Conservation (phyloP, 2,113 vertebrate species). For the Turnix velox region DNA sequence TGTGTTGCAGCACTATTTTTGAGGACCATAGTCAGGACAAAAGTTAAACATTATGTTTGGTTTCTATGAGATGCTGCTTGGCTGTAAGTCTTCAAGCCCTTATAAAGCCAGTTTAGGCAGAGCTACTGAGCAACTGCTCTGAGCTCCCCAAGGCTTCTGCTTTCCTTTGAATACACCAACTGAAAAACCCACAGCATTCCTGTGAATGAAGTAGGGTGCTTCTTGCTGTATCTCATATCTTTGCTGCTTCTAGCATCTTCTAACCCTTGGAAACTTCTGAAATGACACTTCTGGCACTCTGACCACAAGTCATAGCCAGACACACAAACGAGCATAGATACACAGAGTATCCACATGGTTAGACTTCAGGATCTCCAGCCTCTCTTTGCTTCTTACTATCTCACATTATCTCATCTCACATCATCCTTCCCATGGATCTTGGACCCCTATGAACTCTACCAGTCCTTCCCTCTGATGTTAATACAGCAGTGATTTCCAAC, state of each 20-base stretch:
- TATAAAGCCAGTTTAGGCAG: background rate
- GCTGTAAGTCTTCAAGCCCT: background rate
- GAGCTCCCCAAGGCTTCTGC: background rate
- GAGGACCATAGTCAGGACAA: background rate
- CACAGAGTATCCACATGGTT: background rate
- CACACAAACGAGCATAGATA: background rate
- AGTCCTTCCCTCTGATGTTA: background rate
- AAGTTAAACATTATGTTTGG: background rate
- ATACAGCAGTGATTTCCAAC: background rate
- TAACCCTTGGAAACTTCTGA: background rate
- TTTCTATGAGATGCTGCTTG: background rate
- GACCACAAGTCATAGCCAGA: background rate
- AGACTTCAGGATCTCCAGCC: background rate
- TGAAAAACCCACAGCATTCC: background rate
- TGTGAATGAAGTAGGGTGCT: background rate
- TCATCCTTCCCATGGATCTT: background rate
- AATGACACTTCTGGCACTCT: background rate
- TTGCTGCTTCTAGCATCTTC: background rate
- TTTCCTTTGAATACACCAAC: background rate
- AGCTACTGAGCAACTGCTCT: background rate
- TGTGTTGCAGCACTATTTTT: background rate
- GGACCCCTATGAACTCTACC: background rate
- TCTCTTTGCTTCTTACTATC: background rate
- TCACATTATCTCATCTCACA: background rate
- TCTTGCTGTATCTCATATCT: background rate